Conservation (phyloP, 2,113 vertebrate species). For the Crotalus tigris region DNA sequence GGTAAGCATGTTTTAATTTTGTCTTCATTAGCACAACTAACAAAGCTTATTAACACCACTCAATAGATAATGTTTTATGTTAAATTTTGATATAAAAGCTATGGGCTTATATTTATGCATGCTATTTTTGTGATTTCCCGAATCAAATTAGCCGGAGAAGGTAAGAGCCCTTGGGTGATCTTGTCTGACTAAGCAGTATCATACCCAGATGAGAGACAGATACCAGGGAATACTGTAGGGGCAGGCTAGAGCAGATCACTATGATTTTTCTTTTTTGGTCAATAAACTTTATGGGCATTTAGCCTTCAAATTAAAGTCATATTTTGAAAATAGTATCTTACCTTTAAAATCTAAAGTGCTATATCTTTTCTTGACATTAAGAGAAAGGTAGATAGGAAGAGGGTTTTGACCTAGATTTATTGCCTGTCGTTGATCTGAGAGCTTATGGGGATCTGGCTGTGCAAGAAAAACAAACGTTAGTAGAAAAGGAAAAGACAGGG, state of each 20-base stretch:
- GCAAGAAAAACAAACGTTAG: slow-evolving; percentile 29
- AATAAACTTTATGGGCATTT: not conserved
- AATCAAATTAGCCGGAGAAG: not conserved
- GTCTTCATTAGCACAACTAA: not conserved
- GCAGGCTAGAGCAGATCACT: not conserved
- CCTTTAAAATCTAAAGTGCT: slow-evolving; percentile 69
- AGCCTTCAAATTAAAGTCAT: not conserved
- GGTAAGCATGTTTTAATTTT: not conserved
- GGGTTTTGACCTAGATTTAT: slow-evolving; percentile 81
- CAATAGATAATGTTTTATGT: not conserved
- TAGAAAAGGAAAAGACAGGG: not conserved
- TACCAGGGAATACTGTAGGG: not conserved
- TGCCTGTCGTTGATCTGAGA: slow-evolving; percentile 77
- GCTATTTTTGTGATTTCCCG: not conserved
- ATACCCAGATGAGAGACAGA: not conserved
- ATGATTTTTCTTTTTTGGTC: not conserved
- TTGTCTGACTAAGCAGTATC: not conserved
- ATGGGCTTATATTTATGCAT: not conserved
- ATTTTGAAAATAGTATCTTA: slow-evolving; percentile 28
- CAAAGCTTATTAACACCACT: not conserved
- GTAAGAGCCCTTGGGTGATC: not conserved
- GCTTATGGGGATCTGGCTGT: slow-evolving; percentile 61
- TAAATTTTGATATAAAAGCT: not conserved
- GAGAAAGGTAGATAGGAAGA: slow-evolving; percentile 78
- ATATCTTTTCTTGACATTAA: slow-evolving; percentile 75